These are phyloP conservation scores for Kryptolebias marmoratus DNA, from an alignment of 2,113 vertebrate genomes.

Conservation along the genomic window DNA sequence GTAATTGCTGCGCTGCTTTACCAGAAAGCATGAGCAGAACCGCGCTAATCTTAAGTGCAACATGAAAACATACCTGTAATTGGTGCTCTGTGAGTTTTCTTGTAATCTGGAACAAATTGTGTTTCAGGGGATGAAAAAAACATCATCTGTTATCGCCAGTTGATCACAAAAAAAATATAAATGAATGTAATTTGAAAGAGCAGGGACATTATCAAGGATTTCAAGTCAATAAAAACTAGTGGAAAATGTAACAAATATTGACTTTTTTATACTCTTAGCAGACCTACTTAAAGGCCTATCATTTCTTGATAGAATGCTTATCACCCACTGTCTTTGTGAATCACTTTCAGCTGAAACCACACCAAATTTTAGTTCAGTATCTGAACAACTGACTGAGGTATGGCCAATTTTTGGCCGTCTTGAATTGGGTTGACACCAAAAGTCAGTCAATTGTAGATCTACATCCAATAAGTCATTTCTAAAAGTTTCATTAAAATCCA, in stretches of 20 bases:
- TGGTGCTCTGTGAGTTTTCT: not conserved
- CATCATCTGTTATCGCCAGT: not conserved
- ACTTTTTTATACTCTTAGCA: not conserved
- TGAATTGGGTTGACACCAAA: too few species aligned
- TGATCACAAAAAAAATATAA: not conserved
- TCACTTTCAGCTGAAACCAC: too few species aligned
- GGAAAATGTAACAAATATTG: too few species aligned
- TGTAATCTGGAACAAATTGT: constrained; percentile 22
- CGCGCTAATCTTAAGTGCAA: constrained; percentile 24
- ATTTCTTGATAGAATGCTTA: too few species aligned
- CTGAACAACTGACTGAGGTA: too few species aligned
- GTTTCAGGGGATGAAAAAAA: not conserved
- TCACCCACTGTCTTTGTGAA: too few species aligned
- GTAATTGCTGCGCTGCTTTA: constrained; percentile 36
- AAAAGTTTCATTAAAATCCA: too few species aligned
- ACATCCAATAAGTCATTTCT: too few species aligned
- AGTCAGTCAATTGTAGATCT: too few species aligned
- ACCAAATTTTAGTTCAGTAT: too few species aligned
- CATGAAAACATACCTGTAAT: constrained; percentile 33
- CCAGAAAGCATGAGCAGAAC: constrained; percentile 22
- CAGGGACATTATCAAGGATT: not conserved
- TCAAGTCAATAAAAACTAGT: not conserved
- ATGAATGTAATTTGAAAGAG: not conserved
- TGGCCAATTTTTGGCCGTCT: too few species aligned
- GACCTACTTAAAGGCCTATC: too few species aligned